These are phyloP conservation scores for Leptinotarsa undecemlineata DNA, from an alignment of 1,140 invertebrate genomes.

Conservation along the genomic window DNA sequence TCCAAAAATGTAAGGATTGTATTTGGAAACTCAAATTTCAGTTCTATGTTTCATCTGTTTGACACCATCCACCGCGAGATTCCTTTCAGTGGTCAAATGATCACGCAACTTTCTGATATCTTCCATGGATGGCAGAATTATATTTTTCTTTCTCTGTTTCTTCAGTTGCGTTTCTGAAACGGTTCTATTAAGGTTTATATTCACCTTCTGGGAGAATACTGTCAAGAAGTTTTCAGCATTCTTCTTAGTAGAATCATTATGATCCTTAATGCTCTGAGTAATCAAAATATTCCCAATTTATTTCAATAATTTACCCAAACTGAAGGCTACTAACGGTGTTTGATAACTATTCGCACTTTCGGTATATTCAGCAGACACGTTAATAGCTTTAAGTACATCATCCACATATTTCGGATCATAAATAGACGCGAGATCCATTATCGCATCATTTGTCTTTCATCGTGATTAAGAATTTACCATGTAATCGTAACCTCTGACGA, in stretches of 20 bases:
- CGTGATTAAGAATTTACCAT: slow-evolving; percentile 12
- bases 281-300: slow-evolving; percentile 12
- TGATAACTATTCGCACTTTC: slow-evolving; percentile 4
- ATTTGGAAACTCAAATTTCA: background rate
- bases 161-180: slow-evolving; percentile 16
- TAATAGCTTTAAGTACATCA: slow-evolving; percentile 4
- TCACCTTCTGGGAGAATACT: slow-evolving; percentile 7
- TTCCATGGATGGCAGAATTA: slow-evolving; percentile 15
- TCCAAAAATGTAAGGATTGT: slow-evolving; percentile 19
- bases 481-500: slow-evolving; percentile 12
- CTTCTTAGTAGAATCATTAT: background rate
- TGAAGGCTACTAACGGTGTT: slow-evolving; percentile 12
- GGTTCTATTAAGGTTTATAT: slow-evolving; percentile 16
- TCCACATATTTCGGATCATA: slow-evolving; percentile 26
- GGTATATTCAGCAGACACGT: background rate
- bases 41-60: background rate
- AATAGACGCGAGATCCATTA: slow-evolving; percentile 23
- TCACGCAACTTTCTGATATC: slow-evolving; percentile 16
- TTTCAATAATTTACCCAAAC: slow-evolving; percentile 16
- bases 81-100: background rate
- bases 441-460: slow-evolving; percentile 9
- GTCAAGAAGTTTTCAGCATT: slow-evolving; percentile 16
- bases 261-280: slow-evolving; percentile 12
- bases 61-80: background rate
- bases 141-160: slow-evolving; percentile 4